Conservation (phyloP, 2,797 vertebrate genomes). For the Peromyscus aztecus region DNA sequence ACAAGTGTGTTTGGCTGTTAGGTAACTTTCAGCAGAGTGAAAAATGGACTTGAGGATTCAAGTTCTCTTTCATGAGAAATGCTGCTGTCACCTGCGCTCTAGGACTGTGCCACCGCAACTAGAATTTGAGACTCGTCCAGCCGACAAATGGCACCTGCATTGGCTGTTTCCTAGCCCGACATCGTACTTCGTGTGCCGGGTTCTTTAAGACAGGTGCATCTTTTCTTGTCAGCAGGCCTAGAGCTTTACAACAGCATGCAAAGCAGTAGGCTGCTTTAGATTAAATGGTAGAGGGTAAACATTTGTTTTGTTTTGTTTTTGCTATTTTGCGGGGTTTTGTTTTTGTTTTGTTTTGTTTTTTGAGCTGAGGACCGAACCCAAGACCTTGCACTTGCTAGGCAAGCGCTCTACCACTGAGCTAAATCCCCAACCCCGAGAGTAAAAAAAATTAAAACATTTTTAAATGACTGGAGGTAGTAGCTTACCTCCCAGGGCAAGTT, state of each 20-base stretch:
- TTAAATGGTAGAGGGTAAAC: not conserved
- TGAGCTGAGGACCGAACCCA: too few relatives aligned
- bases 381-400: too few relatives aligned
- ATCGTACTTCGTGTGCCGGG: not conserved
- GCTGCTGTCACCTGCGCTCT: not conserved
- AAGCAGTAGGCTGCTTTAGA: not conserved
- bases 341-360: too few relatives aligned
- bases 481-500: not conserved
- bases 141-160: not conserved
- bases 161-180: not conserved
- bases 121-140: not conserved
- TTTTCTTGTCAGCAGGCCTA: slow-evolving; percentile 3
- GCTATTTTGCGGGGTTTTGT: too few relatives aligned
- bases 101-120: not conserved
- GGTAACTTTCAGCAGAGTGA: slow-evolving; percentile 1
- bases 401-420: too few relatives aligned
- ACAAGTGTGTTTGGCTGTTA: not conserved
- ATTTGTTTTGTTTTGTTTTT: too few relatives aligned
- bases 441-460: not conserved
- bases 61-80: not conserved
- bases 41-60: slow-evolving; percentile 7
- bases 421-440: too few relatives aligned
- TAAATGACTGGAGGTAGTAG: not conserved
- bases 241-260: not conserved
- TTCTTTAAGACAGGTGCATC: not conserved